A percentile compares a stretch with the other conserved stretches of the same genome.
phyloP scores from a whole-genome alignment of 2,797 vertebrate species.

The Euthynnus affinis region DNA sequence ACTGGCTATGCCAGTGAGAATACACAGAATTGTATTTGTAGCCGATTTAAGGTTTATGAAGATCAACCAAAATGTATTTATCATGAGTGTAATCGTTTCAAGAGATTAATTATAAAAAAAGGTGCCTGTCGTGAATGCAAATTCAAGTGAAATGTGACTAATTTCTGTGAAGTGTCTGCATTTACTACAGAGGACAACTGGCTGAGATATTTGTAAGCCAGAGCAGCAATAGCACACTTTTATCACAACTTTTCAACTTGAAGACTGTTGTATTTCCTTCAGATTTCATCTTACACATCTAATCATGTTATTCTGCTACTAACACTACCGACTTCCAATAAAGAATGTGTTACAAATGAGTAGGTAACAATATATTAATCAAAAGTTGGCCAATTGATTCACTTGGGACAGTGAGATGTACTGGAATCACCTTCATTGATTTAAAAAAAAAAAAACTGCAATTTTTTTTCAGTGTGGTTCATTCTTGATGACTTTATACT shows the following conservation, averaged over 20 bases:
- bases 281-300: constrained; percentile 47
- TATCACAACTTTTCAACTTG: constrained; percentile 41
- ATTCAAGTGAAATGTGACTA: constrained; percentile 59
- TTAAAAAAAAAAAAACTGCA: constrained; percentile 44
- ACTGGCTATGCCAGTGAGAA: neutral
- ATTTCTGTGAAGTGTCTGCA: constrained; percentile 33
- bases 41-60: constrained; percentile 14
- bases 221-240: constrained; percentile 49
- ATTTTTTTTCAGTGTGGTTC: constrained; percentile 50
- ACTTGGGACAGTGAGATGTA: constrained; percentile 39
- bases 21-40: constrained; percentile 1
- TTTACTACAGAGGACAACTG: constrained; percentile 42
- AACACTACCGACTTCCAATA: constrained; percentile 55
- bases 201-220: constrained; percentile 30
- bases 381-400: constrained; percentile 67
- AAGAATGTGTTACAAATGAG: constrained; percentile 70
- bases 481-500: constrained; percentile 65
- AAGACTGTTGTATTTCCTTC: constrained; percentile 46
- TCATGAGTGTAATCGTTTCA: constrained; percentile 12
- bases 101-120: neutral
- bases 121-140: constrained; percentile 52
- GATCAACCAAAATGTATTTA: neutral
- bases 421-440: constrained; percentile 39
- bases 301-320: constrained; percentile 49
- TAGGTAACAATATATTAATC: constrained; percentile 60